Evolutionary conservation across 2,113 vertebrate species (phyloP).

Genomic region (Acanthochromis polyacanthus): DNA sequence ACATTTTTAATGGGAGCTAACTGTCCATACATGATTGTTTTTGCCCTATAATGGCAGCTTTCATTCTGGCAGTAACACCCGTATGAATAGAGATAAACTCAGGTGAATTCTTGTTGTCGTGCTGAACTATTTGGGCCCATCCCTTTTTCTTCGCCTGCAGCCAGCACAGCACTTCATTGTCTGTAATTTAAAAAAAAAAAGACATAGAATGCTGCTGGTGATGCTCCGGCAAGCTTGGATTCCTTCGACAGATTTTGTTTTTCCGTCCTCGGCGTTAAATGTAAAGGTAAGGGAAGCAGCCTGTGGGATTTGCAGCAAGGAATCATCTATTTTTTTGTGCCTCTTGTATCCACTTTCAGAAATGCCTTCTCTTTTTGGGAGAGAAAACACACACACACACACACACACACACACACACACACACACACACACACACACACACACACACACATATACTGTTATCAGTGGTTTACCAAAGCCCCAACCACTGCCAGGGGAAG

Average conservation of each 20-base stretch:
- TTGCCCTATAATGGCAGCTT: conserved; percentile 29
- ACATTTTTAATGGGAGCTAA: conserved; percentile 10
- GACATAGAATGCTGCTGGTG: conserved; percentile 42
- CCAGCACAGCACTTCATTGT: conserved; percentile 34
- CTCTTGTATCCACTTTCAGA: conserved; percentile 62
- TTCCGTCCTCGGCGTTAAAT: conserved; percentile 39
- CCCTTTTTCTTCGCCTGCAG: conserved; percentile 31
- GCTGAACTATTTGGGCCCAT: conserved; percentile 14
- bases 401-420: conserved; percentile 40
- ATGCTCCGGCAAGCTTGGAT: conserved; percentile 53
- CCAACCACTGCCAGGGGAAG: conserved; percentile 68
- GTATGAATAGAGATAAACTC: conserved; percentile 37
- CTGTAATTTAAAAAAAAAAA: conserved; percentile 33
- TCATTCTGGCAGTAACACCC: conserved; percentile 35
- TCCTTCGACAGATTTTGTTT: conserved; percentile 33
- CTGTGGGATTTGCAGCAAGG: conserved; percentile 13
- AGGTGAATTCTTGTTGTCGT: conserved; percentile 31
- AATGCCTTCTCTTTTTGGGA: conserved; percentile 53
- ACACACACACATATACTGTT: conserved; percentile 40
- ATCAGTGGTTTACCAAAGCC: conserved; percentile 72
- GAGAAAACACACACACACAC: conserved; percentile 26
- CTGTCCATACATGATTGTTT: conserved; percentile 31
- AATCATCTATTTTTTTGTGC: conserved; percentile 25
- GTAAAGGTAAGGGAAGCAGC: conserved; percentile 56
- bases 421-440: conserved; percentile 40